Base-by-base conservation (phyloP, 2,113 vertebrate genomes). In the Cyanoramphus novaezelandiae region DNA sequence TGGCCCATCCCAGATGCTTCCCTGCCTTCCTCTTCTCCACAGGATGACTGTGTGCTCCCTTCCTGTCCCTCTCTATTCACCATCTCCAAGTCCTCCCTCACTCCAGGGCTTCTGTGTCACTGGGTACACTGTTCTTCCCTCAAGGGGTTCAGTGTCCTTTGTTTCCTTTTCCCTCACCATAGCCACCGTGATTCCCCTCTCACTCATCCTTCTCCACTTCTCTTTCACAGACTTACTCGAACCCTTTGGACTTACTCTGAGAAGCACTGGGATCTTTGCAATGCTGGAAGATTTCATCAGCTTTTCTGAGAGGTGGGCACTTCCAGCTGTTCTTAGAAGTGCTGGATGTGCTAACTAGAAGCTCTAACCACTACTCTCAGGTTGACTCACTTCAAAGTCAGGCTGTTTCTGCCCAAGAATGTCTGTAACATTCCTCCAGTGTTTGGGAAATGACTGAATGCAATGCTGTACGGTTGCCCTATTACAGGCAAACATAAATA, bases 111-210 rank as follows among this genome's bases (percentile, higher is more conserved):
- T 84, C 9, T 60, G 24, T 9, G 1, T 50, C 35, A 37, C 69
- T 85, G 33, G 7, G 39, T 68, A 46, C 6, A 6, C 10, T 60
- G 70, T 53, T 75, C 28, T 13, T 65, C 41, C 19, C 9, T 72
- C 24, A n/a, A 15, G 28, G 29, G 11, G 2, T 39, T 93, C 28
- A 29, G 20, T 39, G 17, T 57, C 35, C 16, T 21, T 60, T 27
- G 4, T 43, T 71, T 91, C 67, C 18, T 76, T 82, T 95, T 76
- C 24, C 35, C 20, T 76, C n/a, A 16, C 35, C 19, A 7, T 6
- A 8, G 43, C 23, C 25, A 24, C 33, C 1, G 1, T 0, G 1
- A 76, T 31, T 43, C 24, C 47, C 9, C 28, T 35, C 28, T 69
- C 50, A 24, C 35, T 71, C 21, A 33, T 79, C 33, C 39, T 78